Percentiles rank a stretch among this genome's conserved stretches.
These are phyloP conservation scores for Siderastrea siderea DNA, from an alignment of 92 coral and sea anemone species.

Conservation along the genomic window DNA sequence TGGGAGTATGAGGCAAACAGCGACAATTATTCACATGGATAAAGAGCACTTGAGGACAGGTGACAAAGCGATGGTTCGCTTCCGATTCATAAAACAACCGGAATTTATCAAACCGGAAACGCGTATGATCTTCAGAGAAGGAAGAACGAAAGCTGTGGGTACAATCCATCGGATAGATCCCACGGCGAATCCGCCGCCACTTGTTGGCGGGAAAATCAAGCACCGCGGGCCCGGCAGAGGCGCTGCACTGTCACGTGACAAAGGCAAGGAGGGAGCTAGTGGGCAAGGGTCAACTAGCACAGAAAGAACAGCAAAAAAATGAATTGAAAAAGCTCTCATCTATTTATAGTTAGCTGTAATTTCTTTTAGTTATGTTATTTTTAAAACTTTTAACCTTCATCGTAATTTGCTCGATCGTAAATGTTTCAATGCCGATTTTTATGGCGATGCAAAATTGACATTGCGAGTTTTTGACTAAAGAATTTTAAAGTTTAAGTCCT, in stretches of 20 bases:
- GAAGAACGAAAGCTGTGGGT: constrained; percentile 99
- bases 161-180: constrained; percentile 91
- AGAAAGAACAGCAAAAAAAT: constrained; percentile 55
- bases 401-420: too few relatives aligned
- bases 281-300: constrained; percentile 63
- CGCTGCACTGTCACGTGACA: constrained; percentile 70
- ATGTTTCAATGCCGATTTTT: neutral
- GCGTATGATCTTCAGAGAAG: constrained; percentile 98
- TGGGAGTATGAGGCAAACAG: constrained; percentile 97
- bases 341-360: neutral
- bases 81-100: constrained; percentile 97
- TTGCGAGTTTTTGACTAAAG: neutral
- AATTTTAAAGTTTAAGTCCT: neutral
- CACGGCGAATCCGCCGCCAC: constrained; percentile 90
- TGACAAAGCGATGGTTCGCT: constrained; percentile 93
- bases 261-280: constrained; percentile 63
- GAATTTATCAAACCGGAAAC: constrained; percentile 96
- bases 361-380: neutral
- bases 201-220: constrained; percentile 86
- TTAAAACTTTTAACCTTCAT: too few relatives aligned
- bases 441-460: neutral
- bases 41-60: constrained; percentile 93
- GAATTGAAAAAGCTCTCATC: neutral
- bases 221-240: constrained; percentile 92
- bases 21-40: constrained; percentile 93